Base-by-base conservation (phyloP, 2,113 vertebrate species). In the Phasianus colchicus region DNA sequence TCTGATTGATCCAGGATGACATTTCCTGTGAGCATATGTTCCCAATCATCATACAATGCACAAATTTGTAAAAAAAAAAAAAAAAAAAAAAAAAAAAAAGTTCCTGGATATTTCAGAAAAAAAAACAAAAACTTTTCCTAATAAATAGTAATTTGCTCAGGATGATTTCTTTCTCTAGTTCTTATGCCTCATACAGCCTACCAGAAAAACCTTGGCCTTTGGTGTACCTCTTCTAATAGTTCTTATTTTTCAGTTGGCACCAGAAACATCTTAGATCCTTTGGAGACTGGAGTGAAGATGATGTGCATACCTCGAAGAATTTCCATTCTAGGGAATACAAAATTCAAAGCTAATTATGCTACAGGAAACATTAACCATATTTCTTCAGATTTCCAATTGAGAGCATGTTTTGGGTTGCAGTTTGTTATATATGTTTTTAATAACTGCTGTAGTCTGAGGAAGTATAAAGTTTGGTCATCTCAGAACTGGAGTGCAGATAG, bases 1-100 rank as follows among this genome's bases (percentile, higher is more conserved):
- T 87, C 70, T 95, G 92, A 93, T 94, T 96, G 95, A 96, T 95
- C 90, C 86, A 95, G 90, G 86, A 66, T 95, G 93, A 96, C 90
- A 79, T 95, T 96, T 95, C 89, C 90, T 90, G 57, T 12, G 47
- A 82, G 65, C 94, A 93, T 75, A 76, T 96, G 93, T 93, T 97
- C 89, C 25, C 81, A 90, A 96, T 95, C 79, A 95, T 72, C 73
- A 91, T 95, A 96, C 76, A 96, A 94, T 92, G 85, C 80, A 75
- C 61, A 92, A 94, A 91, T 95, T 94, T 95, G 85, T 86, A 83
- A 18, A 55, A 55, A 32, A 55, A 17, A 47, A 27, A 11, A 27
- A 27, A 27, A 27, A 27, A 13, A 11, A 20, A 48, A 48, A 54
- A 30, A 17, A 10, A 55, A 30, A 30, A 55, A 55, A 10, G 47